Evolutionary conservation across 2,797 vertebrate species (phyloP).

Genomic region (Pseudomugil gertrudae): DNA sequence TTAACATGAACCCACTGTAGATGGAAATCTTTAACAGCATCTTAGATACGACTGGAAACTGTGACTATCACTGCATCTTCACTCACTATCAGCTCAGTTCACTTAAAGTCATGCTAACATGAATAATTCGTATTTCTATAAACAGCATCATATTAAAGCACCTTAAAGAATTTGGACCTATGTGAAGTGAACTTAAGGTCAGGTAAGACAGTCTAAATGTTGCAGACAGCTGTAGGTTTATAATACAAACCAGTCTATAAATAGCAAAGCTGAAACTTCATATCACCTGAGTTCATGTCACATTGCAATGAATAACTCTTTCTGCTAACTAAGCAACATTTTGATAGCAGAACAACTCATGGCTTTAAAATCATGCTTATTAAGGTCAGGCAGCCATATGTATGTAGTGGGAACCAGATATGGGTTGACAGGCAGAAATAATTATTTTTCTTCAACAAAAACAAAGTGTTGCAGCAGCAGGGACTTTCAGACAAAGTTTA

Average conservation of each 20-base stretch:
- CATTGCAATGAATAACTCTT: background rate
- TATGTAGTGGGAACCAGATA: too few species aligned
- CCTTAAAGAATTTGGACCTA: too few species aligned
- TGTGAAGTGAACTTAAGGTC: background rate
- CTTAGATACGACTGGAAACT: background rate
- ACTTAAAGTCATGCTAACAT: too few species aligned
- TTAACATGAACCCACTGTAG: slow-evolving; percentile 9
- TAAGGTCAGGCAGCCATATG: too few species aligned
- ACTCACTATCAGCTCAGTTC: background rate
- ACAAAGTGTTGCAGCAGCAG: too few species aligned
- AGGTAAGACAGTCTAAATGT: background rate
- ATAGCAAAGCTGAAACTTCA: background rate
- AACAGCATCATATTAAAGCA: background rate
- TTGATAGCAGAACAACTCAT: too few species aligned
- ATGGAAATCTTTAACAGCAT: slow-evolving; percentile 7
- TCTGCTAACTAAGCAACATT: background rate
- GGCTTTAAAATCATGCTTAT: too few species aligned
- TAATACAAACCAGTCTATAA: background rate
- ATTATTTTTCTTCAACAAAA: too few species aligned
- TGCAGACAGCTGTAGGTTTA: background rate
- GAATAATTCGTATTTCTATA: background rate
- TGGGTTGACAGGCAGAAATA: too few species aligned
- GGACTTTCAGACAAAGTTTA: too few species aligned
- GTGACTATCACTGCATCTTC: too few species aligned
- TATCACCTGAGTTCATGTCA: too few species aligned